Percentiles rank a stretch among this genome's conserved stretches.
Conservation (phyloP, 2,888 invertebrate genomes). For the Zonitis immaculata region DNA sequence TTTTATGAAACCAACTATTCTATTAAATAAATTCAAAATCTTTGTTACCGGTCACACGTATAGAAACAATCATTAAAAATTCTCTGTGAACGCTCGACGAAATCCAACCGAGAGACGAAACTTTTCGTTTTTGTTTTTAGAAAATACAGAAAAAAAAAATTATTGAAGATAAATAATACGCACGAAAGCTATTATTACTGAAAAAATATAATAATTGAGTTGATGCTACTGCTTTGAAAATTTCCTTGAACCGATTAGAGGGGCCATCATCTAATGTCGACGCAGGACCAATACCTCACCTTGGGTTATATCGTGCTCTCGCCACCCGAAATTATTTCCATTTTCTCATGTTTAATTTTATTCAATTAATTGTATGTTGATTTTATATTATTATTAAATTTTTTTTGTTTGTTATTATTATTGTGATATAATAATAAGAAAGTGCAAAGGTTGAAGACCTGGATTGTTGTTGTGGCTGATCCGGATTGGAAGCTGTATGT, state of each 20-base stretch:
- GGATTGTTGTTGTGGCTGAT: conserved; percentile 36
- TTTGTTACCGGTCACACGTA: conserved; percentile 10
- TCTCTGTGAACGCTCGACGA: conserved; percentile 10
- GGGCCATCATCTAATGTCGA: conserved; percentile 15
- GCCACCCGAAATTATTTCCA: conserved; percentile 1
- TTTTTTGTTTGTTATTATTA: conserved; percentile 14
- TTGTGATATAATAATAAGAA: too few relatives aligned
- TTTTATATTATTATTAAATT: neutral
- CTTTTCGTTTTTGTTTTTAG: too few relatives aligned
- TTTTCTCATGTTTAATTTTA: conserved; percentile 5
- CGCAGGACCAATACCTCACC: conserved; percentile 21
- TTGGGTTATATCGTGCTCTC: conserved; percentile 19
- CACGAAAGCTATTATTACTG: conserved; percentile 34
- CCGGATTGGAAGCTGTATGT: conserved; percentile 40
- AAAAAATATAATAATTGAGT: conserved; percentile 29
- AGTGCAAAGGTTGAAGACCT: conserved; percentile 35
- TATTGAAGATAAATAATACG: conserved; percentile 18
- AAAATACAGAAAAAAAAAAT: conserved; percentile 15
- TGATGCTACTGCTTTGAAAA: conserved; percentile 28
- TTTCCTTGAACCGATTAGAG: conserved; percentile 30
- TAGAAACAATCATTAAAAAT: conserved; percentile 10
- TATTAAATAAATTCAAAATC: too few relatives aligned
- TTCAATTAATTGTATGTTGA: neutral
- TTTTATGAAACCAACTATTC: too few relatives aligned
- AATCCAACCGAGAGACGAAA: too few relatives aligned